A percentile compares a stretch with the other conserved stretches of the same genome.
Conservation (phyloP, 2,888 invertebrate species). For the Stenotaenia linearis region DNA sequence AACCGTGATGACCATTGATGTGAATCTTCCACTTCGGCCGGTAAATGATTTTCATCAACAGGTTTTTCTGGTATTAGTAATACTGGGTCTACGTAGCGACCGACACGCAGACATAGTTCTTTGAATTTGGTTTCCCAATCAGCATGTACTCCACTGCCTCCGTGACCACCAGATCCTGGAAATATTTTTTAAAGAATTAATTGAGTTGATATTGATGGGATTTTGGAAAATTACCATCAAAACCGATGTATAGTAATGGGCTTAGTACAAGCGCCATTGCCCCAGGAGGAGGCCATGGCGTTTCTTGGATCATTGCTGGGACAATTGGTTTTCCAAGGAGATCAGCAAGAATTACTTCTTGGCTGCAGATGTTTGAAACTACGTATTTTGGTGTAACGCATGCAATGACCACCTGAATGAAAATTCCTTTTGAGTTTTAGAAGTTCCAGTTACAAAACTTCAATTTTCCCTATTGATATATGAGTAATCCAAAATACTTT, state of each 20-base stretch:
- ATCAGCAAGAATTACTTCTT: conserved; percentile 49
- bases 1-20: background rate
- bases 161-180: conserved; percentile 41
- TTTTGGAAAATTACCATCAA: conserved; percentile 47
- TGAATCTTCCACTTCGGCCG: background rate
- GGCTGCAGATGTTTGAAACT: conserved; percentile 48
- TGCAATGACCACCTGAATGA: conserved; percentile 46
- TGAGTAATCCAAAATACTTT: no score
- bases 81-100: conserved; percentile 21
- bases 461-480: no score
- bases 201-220: background rate
- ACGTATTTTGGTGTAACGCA: conserved; percentile 49
- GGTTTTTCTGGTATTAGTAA: background rate
- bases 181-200: background rate
- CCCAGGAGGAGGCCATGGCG: conserved; percentile 51
- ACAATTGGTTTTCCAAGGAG: conserved; percentile 50
- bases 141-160: conserved; percentile 40
- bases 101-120: conserved; percentile 37
- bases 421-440: no score
- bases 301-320: conserved; percentile 48
- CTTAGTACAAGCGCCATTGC: conserved; percentile 49
- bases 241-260: conserved; percentile 49
- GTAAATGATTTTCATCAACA: background rate
- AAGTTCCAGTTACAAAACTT: background rate
- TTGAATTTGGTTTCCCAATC: conserved; percentile 41